Base-by-base conservation (phyloP, 1,140 invertebrate genomes). In the Diploscapter pachys region DNA sequence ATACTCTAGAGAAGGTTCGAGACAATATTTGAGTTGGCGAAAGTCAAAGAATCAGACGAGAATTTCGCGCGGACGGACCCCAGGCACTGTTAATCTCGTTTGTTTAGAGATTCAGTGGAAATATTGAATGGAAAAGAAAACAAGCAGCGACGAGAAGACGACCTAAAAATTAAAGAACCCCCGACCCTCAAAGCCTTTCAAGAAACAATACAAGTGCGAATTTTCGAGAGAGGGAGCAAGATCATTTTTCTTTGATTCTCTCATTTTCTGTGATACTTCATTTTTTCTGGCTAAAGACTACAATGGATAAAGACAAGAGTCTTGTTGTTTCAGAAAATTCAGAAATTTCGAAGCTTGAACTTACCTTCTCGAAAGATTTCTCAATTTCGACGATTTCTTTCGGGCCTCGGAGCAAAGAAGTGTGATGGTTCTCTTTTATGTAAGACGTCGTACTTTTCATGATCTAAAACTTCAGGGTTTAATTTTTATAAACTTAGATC, bases 321-420 rank as follows among this genome's bases (percentile, higher is more conserved):
- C 66, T 54, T 55, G 52, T 55, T 52, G 11, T 52, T 54, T 49
- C 52, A 65, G 9, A 65, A 65, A 49, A 71, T 61, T 61, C 69
- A 51, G 50, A 79, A 71, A 49, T 79, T 8, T n/a, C 59, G 51
- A 81, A 53, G 55, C 11, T n/a, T 49, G 49, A 51, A 31, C 72
- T 55, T 50, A 79, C 80, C 71, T 84, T 84, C 67, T 84, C 84
- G 49, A 84, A 84, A 55, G 81, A 79, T 9, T 84, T 82, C 6
- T 86, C 85, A 8, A 86, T 77, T 63, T 84, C 83, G 4, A 81
- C 78, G 5, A 80, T 76, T 72, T 84, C 84, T 73, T 81, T 83
- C 5, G 76, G 76, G 5, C 80, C 82, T n/a, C 85, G 81, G 76
- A 84, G 75, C 4, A 76, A 72, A 54, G 84, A 83, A 5, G 68